These are phyloP conservation scores for Eclectus roratus DNA, from an alignment of 2,113 vertebrate species.

Conservation along the genomic window DNA sequence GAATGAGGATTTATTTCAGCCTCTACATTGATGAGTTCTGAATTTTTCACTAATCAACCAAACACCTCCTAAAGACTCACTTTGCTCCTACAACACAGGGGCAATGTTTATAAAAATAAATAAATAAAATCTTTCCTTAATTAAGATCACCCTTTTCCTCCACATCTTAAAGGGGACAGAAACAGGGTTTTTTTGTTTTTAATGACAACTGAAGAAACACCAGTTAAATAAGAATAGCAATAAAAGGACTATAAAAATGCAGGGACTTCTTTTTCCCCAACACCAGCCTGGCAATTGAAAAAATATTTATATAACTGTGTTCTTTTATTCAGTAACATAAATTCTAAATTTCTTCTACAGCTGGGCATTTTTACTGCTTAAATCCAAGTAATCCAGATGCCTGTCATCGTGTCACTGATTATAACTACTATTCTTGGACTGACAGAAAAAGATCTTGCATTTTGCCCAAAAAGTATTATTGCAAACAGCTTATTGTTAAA, in stretches of 20 bases:
- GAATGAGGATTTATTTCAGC: slow-evolving; percentile 72
- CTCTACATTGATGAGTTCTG: slow-evolving; percentile 51
- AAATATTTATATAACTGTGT: background rate
- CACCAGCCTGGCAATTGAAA: background rate
- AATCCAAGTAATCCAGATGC: background rate
- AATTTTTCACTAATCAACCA: slow-evolving; percentile 62
- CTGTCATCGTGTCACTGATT: background rate
- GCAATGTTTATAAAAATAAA: background rate
- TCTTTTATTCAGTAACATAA: background rate
- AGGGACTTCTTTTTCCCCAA: background rate
- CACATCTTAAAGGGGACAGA: background rate
- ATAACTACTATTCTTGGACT: background rate
- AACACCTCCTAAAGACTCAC: slow-evolving; percentile 40
- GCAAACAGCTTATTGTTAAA: background rate
- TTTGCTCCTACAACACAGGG: background rate
- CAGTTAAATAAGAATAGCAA: background rate
- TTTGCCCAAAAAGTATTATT: background rate
- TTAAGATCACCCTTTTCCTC: background rate
- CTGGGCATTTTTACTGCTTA: background rate
- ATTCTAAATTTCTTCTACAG: background rate
- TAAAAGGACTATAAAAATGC: background rate
- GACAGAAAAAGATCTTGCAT: background rate
- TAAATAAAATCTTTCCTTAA: background rate
- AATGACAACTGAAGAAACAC: background rate
- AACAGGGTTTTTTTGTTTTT: background rate